Evolutionary conservation across 2,797 vertebrate genomes (phyloP), one percentile per base, ranked within the genome.

Genomic region (Pogonophryne albipinna): DNA sequence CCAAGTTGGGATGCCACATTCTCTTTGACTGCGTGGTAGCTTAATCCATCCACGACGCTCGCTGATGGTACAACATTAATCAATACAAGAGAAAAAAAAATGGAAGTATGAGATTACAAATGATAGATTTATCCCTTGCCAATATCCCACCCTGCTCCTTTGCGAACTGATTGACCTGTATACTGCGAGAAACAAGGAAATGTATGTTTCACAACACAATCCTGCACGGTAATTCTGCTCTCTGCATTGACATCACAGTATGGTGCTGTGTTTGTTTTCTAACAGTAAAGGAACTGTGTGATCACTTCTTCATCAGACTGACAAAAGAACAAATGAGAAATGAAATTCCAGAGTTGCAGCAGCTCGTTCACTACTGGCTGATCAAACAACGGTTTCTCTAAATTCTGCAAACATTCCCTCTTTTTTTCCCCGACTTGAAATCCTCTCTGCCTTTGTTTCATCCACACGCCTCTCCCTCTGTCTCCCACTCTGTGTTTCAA

Each of bases 1-100:
- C 82, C 79, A 90, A 82, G 87, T 83, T 64, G 79, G 87, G 88
- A 88, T 82, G 60, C 66, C 61, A 73, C 58, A 47, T 82, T 86
- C 55, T 72, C 74, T 84, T 80, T 89, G 82, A 88, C 85, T 88
- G 64, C 16, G 20, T 64, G 72, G 73, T 65, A 55, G 76, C 60
- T 84, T 85, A 89, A 90, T 91, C 86, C 76, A 83, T 89, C 73
- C 76, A 77, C 73, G 77, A 64, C 84, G 78, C 72, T 71, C n/a
- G 67, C 63, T 65, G 79, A 89, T 85, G 74, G 56, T 38, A 75
- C 42, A 50, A 70, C 79, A 82, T 15, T 51, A 78, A 90, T 92
- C 89, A 13, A 92, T 92, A 63, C 17, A 2, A 12, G 15, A 69
- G 63, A 65, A 20, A 83, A 38, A 82, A 9, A 88, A 85, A 81